Evolutionary conservation across 1,140 invertebrate genomes (phyloP), one percentile per base, ranked within the genome.

Genomic region (Drosophila navojoa): DNA sequence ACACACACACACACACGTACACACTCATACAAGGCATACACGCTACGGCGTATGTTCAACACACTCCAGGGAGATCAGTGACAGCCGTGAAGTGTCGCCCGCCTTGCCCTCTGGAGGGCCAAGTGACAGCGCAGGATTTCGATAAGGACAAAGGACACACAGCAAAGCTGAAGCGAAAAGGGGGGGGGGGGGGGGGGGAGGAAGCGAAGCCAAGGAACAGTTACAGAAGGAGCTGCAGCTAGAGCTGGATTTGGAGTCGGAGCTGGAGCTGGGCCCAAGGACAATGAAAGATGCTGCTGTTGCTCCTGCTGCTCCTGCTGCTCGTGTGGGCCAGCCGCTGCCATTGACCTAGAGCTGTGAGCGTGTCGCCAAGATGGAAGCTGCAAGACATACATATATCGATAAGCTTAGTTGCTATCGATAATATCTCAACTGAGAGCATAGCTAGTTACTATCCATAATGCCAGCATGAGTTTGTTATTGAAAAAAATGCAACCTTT

Each of bases 41-140:
- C 32, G 15, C 10, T 35, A 32, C 42, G 72, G 59, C 79, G 76
- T 82, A 89, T 89, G 84, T 87, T 89, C 72, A 89, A 79, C 84
- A 79, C 79, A 89, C 82, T 87, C 82, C 52, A 77, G 84, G 82
- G 82, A 87, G 84, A 87, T 87, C 82, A 89, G 59, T 89, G 79
- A 76, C 82, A 79, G 74, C 71, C 78, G 77, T 81, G 82, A 86
- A 89, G 76, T 86, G 82, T 68, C 45, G 70, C 63, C 19, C 44
- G 55, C 25, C 25, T n/a, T 40, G 15, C 42, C 55, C 55, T 25
- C 55, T 59, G 3, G 42, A 59, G 42, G 35, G 42, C 42, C 67
- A 75, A 71, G 47, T 64, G 72, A 71, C 71, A 74, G 58, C 59
- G 45, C 53, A 61, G 54, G 58, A 63, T 75, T 75, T 61, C 68